Evolutionary conservation across 1,140 invertebrate genomes (phyloP).

Genomic region (Cydia pomonella): DNA sequence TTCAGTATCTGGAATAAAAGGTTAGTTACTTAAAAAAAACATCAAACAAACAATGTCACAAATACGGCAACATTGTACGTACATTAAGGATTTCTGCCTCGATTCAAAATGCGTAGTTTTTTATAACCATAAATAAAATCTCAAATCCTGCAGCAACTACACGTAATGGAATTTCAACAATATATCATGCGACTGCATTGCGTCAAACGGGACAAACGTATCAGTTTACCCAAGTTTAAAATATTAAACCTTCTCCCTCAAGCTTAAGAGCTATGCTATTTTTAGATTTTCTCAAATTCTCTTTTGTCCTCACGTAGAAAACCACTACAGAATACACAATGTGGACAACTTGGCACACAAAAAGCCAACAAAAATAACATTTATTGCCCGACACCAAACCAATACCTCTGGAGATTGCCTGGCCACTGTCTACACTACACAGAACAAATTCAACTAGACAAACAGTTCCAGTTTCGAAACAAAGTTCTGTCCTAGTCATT

Average conservation of each 20-base stretch:
- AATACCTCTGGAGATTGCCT: constrained; percentile 16
- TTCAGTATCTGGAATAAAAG: too few species aligned
- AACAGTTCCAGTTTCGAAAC: constrained; percentile 4
- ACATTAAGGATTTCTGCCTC: too few species aligned
- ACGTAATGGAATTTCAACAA: constrained; percentile 14
- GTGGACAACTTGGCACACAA: constrained; percentile 16
- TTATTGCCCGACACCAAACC: constrained; percentile 8
- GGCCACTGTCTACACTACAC: constrained; percentile 7
- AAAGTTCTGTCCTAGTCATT: constrained; percentile 3
- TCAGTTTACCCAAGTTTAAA: background rate
- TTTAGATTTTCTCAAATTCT: constrained; percentile 3
- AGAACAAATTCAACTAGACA: background rate
- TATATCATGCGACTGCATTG: constrained; percentile 32
- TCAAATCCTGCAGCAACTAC: constrained; percentile 1
- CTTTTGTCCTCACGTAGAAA: constrained; percentile 7
- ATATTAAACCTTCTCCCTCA: background rate
- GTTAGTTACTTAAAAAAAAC: too few species aligned
- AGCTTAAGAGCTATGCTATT: constrained; percentile 3
- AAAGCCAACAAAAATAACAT: constrained; percentile 13
- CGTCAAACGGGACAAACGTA: constrained; percentile 15
- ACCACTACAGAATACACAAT: constrained; percentile 23
- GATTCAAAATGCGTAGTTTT: background rate
- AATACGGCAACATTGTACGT: too few species aligned
- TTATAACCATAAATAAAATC: constrained; percentile 12
- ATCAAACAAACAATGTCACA: too few species aligned